phyloP scores from a whole-genome alignment of 1,140 invertebrate genomes.

The Hylyphantes graminicola region DNA sequence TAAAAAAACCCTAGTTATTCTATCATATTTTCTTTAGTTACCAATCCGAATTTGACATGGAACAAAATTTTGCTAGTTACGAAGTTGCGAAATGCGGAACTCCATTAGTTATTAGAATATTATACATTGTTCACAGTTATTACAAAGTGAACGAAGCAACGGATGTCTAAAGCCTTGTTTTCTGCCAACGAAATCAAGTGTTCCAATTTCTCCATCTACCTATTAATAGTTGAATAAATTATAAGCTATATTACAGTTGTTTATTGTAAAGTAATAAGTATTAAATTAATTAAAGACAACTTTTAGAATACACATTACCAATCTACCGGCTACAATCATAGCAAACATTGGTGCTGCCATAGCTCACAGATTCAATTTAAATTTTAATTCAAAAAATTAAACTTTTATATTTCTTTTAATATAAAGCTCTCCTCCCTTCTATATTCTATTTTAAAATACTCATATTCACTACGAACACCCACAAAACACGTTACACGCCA shows the following conservation, averaged over 20 bases:
- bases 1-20: no score
- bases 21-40: no score
- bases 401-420: no score
- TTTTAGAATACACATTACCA: slow-evolving; percentile 69
- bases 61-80: no score
- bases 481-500: no score
- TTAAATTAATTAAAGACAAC: background rate
- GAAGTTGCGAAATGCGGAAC: no score
- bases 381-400: background rate
- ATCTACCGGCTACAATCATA: slow-evolving; percentile 76
- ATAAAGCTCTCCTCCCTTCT: no score
- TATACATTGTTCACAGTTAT: background rate
- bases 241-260: background rate
- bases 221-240: background rate
- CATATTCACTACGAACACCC: no score
- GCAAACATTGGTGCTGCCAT: slow-evolving; percentile 73
- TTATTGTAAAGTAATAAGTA: background rate
- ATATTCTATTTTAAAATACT: no score
- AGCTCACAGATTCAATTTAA: background rate
- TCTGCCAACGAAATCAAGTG: background rate
- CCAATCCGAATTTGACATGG: no score
- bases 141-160: background rate
- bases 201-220: background rate
- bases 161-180: background rate
- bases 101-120: no score